phyloP scores from a whole-genome alignment of 2,797 vertebrate genomes.

The Gastrophryne carolinensis region DNA sequence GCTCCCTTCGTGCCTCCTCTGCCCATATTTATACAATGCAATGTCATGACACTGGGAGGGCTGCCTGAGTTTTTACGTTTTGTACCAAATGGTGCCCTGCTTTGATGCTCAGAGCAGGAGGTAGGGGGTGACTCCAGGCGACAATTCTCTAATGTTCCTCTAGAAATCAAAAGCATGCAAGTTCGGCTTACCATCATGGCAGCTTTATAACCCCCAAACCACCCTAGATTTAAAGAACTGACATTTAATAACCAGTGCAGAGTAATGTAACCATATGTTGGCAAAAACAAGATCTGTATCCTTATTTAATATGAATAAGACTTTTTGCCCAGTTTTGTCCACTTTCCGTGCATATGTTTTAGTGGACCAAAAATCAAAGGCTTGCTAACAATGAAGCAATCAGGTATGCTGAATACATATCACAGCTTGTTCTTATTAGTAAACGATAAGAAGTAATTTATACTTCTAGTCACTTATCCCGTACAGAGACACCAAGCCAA shows the following conservation, averaged over 20 bases:
- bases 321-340: no score
- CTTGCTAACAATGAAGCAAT: no score
- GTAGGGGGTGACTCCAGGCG: constrained; percentile 7
- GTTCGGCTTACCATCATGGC: neutral
- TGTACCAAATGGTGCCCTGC: constrained; percentile 48
- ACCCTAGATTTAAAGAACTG: neutral
- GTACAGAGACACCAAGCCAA: no score
- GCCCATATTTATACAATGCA: constrained; percentile 49
- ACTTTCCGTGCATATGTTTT: no score
- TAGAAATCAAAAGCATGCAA: constrained; percentile 27
- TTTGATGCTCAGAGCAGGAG: constrained; percentile 39
- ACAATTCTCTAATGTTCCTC: constrained; percentile 24
- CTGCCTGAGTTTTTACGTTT: constrained; percentile 40
- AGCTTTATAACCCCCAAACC: neutral
- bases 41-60: constrained; percentile 49
- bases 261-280: neutral
- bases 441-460: no score
- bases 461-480: no score
- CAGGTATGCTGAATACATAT: no score
- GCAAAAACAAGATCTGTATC: no score
- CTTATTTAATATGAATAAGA: no score
- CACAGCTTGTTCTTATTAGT: no score
- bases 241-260: neutral
- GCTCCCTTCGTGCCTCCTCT: constrained; percentile 44
- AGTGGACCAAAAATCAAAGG: no score